Evolutionary conservation across 2,888 invertebrate genomes (phyloP).

Genomic region (Mesopsocus fuscifrons): DNA sequence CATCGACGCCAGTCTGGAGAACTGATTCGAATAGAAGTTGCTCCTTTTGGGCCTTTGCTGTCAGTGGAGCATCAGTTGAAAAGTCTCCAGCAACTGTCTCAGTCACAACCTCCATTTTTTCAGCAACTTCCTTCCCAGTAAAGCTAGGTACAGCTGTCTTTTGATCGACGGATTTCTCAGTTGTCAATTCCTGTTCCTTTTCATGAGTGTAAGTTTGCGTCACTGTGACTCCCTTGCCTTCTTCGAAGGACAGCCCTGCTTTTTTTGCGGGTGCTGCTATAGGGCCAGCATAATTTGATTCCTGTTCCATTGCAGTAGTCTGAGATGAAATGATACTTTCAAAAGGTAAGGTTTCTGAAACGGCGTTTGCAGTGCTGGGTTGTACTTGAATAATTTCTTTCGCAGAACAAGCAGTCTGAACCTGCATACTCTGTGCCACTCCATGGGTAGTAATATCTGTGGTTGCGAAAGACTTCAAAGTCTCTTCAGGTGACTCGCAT

Average conservation of each 20-base stretch:
- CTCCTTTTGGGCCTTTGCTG: conserved; percentile 23
- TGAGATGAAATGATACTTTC: conserved; percentile 24
- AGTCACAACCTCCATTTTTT: conserved; percentile 28
- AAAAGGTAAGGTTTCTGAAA: conserved; percentile 24
- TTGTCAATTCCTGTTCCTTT: conserved; percentile 18
- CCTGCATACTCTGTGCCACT: conserved; percentile 29
- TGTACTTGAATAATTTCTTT: conserved; percentile 18
- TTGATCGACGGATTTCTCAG: conserved; percentile 15
- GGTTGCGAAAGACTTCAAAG: conserved; percentile 14
- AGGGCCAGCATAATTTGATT: conserved; percentile 19
- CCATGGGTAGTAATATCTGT: conserved; percentile 24
- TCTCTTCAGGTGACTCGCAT: conserved; percentile 14
- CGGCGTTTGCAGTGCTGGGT: conserved; percentile 22
- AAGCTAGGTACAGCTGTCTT: conserved; percentile 19
- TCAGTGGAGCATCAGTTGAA: conserved; percentile 18
- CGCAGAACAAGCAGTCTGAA: conserved; percentile 22
- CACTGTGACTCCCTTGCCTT: conserved; percentile 16
- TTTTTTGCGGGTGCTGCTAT: conserved; percentile 15
- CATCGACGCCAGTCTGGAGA: conserved; percentile 20
- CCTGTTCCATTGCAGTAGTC: conserved; percentile 23
- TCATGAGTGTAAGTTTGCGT: conserved; percentile 19
- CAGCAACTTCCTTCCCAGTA: conserved; percentile 29
- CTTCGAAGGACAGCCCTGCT: conserved; percentile 17
- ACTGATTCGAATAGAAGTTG: conserved; percentile 26
- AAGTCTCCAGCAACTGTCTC: conserved; percentile 20